Evolutionary conservation across 1,140 invertebrate species (phyloP).

Genomic region (Daktulosphaira vitifoliae): DNA sequence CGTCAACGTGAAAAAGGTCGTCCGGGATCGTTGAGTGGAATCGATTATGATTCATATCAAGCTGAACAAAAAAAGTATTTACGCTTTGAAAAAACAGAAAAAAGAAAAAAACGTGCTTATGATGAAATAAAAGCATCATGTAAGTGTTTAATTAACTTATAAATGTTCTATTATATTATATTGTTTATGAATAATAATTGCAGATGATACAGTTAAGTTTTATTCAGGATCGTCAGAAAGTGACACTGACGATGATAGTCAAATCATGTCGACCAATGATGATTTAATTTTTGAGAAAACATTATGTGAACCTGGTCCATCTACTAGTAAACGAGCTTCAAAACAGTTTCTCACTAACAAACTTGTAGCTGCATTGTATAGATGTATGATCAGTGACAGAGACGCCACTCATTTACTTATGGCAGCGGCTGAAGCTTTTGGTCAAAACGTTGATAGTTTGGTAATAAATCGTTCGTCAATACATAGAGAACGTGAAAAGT

Average conservation of each 20-base stretch:
- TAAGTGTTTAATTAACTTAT: not conserved
- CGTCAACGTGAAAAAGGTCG: constrained; percentile 35
- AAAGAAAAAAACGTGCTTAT: not conserved
- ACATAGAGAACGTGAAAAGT: constrained; percentile 30
- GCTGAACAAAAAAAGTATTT: constrained; percentile 19
- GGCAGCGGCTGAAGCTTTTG: constrained; percentile 34
- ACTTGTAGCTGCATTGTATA: constrained; percentile 36
- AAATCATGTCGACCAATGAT: too few relatives aligned
- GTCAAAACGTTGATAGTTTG: constrained; percentile 26
- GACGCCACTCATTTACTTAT: constrained; percentile 36
- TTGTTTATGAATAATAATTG: not conserved
- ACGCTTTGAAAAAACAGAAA: constrained; percentile 3
- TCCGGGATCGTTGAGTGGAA: constrained; percentile 18
- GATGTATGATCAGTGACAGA: constrained; percentile 36
- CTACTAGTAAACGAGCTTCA: constrained; percentile 31
- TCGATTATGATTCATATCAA: not conserved
- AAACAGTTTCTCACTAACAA: constrained; percentile 31
- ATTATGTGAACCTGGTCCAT: constrained; percentile 27
- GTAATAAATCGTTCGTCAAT: constrained; percentile 37
- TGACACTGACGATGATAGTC: not conserved
- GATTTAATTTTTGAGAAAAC: too few relatives aligned
- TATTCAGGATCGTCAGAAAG: not conserved
- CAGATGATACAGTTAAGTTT: not conserved
- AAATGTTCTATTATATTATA: not conserved
- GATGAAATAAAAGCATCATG: not conserved